A percentile compares a stretch with the other conserved stretches of the same genome.
These are phyloP conservation scores for Gymnorhina tibicen DNA, from an alignment of 2,113 vertebrate genomes.

Conservation along the genomic window DNA sequence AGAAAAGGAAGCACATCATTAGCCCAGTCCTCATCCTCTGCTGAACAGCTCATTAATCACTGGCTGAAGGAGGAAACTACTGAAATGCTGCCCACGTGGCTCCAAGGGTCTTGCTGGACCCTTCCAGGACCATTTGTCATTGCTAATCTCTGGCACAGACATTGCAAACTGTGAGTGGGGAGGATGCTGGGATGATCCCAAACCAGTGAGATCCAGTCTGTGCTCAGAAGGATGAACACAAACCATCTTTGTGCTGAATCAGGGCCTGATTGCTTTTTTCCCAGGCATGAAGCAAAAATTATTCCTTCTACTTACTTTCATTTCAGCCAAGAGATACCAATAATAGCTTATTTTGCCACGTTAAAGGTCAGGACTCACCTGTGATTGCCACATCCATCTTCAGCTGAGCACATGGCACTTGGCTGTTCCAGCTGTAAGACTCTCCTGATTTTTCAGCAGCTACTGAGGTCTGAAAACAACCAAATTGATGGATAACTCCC, in stretches of 20 bases:
- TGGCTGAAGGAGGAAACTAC: not conserved
- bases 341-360: not conserved
- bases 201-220: not conserved
- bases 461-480: not conserved
- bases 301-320: not conserved
- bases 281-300: not conserved
- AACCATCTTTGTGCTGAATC: not conserved
- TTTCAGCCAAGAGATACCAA: not conserved
- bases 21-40: not conserved
- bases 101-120: not conserved
- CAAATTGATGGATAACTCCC: not conserved
- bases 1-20: not conserved
- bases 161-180: not conserved
- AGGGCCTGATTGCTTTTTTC: not conserved
- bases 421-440: not conserved
- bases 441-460: not conserved
- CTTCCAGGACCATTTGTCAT: not conserved
- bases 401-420: not conserved
- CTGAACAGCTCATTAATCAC: not conserved
- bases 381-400: slow-evolving; percentile 15
- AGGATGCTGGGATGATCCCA: not conserved
- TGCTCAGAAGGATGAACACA: not conserved
- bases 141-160: not conserved
- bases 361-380: slow-evolving; percentile 17
- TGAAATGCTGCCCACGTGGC: not conserved